Evolutionary conservation across 1,140 invertebrate genomes (phyloP).

Genomic region (Trichonephila clavipes): DNA sequence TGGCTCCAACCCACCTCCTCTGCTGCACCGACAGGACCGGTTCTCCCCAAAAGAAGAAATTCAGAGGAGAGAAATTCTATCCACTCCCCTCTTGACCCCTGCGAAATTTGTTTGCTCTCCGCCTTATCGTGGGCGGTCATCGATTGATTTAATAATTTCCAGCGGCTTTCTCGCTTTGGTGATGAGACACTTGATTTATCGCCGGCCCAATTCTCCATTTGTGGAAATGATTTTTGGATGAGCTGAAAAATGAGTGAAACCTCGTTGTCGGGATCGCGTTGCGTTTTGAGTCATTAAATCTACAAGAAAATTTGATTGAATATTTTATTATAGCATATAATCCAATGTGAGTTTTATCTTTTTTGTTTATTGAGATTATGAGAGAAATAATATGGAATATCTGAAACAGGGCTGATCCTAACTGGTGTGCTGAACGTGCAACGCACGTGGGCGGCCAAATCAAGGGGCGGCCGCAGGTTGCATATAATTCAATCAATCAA

Average conservation of each 20-base stretch:
- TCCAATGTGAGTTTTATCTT: too few relatives aligned
- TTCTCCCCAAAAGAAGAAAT: slow-evolving; percentile 8
- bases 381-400: too few relatives aligned
- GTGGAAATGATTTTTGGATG: background rate
- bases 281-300: too few relatives aligned
- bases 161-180: background rate
- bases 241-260: background rate
- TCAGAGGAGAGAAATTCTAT: slow-evolving; percentile 37
- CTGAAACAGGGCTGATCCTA: too few relatives aligned
- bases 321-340: too few relatives aligned
- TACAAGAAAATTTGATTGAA: too few relatives aligned
- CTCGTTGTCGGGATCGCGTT: background rate
- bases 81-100: slow-evolving; percentile 30
- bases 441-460: too few relatives aligned
- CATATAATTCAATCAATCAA: too few relatives aligned
- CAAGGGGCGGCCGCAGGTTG: too few relatives aligned
- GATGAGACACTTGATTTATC: background rate
- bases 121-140: slow-evolving; percentile 61
- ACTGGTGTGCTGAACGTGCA: too few relatives aligned
- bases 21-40: slow-evolving; percentile 2
- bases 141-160: slow-evolving; percentile 66
- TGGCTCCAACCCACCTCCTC: too few relatives aligned
- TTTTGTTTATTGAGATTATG: too few relatives aligned
- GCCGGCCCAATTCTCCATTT: background rate
- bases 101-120: slow-evolving; percentile 61